phyloP scores from a whole-genome alignment of 2,113 vertebrate genomes.

The Engraulis encrasicolus region DNA sequence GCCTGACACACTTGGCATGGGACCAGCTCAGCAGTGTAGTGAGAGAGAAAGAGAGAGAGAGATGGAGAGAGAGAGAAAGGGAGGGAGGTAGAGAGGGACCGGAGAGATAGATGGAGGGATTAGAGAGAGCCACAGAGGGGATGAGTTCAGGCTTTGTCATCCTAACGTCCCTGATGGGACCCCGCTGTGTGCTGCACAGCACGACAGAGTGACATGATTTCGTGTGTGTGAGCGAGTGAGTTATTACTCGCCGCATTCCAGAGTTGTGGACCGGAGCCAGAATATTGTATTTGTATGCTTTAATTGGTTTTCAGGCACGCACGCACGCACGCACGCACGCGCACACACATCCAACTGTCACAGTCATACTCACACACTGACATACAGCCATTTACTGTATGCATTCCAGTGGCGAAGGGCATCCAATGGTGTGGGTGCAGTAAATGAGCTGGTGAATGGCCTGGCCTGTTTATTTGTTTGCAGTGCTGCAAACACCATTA shows the following conservation, averaged over 20 bases:
- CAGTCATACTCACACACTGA: not conserved
- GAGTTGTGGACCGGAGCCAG: not conserved
- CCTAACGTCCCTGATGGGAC: conserved; percentile 19
- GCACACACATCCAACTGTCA: too few species aligned
- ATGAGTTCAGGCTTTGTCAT: conserved; percentile 42
- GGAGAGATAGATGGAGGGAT: conserved; percentile 33
- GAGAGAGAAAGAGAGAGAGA: not conserved
- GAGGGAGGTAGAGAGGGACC: not conserved
- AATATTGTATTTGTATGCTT: too few species aligned
- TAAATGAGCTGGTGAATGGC: not conserved
- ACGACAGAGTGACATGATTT: not conserved
- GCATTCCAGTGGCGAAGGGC: not conserved
- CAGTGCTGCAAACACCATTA: not conserved
- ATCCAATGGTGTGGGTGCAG: not conserved
- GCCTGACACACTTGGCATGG: conserved; percentile 47
- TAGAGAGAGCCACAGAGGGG: conserved; percentile 26
- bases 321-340: too few species aligned
- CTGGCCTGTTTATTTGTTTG: not conserved
- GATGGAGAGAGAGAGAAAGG: not conserved
- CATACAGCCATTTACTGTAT: not conserved
- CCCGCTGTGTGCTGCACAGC: not conserved
- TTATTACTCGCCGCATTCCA: not conserved
- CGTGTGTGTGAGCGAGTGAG: not conserved
- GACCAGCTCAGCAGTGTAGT: conserved; percentile 17
- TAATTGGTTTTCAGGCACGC: too few species aligned